Evolutionary conservation across 1,140 invertebrate species (phyloP).

Genomic region (Zaprionus capensis): DNA sequence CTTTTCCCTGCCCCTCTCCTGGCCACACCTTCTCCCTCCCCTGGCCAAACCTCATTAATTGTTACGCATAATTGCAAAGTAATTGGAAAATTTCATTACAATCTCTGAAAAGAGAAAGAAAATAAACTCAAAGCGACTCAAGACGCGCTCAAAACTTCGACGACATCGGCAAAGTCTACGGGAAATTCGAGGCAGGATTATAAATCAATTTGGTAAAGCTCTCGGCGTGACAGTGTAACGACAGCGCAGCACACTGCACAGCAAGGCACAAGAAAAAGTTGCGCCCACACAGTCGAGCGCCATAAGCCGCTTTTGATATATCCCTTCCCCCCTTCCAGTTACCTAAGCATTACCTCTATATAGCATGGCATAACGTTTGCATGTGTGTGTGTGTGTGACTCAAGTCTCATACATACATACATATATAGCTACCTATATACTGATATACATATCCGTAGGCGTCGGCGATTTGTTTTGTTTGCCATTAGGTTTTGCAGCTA

Average conservation of each 20-base stretch:
- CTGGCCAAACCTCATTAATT: conserved; percentile 49
- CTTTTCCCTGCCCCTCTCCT: too few species aligned
- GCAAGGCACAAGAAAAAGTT: conserved; percentile 60
- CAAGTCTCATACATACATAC: conserved; percentile 37
- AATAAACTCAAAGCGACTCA: conserved; percentile 11
- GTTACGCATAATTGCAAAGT: conserved; percentile 75
- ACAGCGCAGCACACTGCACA: conserved; percentile 30
- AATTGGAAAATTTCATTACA: conserved; percentile 79
- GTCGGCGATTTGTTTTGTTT: conserved; percentile 79
- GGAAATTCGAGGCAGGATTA: conserved; percentile 70
- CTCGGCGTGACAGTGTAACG: conserved; percentile 52
- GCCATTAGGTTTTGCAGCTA: conserved; percentile 72
- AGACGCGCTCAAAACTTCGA: conserved; percentile 26
- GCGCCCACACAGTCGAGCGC: conserved; percentile 33
- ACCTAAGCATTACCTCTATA: conserved; percentile 19
- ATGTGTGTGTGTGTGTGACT: neutral
- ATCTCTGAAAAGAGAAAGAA: conserved; percentile 21
- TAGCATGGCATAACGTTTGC: conserved; percentile 23
- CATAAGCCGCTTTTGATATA: conserved; percentile 71
- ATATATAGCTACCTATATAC: conserved; percentile 18
- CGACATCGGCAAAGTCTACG: conserved; percentile 9
- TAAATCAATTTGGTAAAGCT: conserved; percentile 75
- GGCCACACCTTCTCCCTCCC: conserved; percentile 31
- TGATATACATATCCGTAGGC: conserved; percentile 38
- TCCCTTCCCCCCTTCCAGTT: neutral